These are phyloP conservation scores for Serranus cabrilla DNA, from an alignment of 2,797 vertebrate species.

Conservation along the genomic window DNA sequence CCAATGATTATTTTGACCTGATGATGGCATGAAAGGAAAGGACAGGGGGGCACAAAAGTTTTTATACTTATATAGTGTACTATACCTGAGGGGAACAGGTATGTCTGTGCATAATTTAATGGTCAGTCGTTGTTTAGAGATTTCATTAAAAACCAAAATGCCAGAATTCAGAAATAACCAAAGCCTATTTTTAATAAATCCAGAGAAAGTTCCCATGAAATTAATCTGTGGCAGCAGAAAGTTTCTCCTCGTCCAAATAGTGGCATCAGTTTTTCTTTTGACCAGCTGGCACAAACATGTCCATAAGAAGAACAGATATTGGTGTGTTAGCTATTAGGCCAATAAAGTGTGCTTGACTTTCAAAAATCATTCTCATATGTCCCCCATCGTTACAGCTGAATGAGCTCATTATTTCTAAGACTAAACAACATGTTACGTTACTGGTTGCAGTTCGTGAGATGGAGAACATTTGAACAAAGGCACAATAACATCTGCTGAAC, in stretches of 20 bases:
- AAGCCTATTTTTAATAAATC: background rate
- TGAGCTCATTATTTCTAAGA: slow-evolving; percentile 33
- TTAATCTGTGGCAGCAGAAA: background rate
- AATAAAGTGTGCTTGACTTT: slow-evolving; percentile 10
- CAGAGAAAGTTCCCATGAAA: background rate
- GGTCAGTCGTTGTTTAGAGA: no score
- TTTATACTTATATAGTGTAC: no score
- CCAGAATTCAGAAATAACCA: background rate
- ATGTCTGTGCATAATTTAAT: no score
- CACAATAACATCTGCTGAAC: slow-evolving; percentile 15
- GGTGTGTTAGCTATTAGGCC: background rate
- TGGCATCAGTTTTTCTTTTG: slow-evolving; percentile 1
- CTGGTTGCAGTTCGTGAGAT: slow-evolving; percentile 19
- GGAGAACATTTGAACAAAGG: background rate
- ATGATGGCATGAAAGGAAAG: no score
- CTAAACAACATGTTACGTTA: slow-evolving; percentile 25
- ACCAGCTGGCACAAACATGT: background rate
- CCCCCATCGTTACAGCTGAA: slow-evolving; percentile 8
- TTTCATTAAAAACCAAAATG: background rate
- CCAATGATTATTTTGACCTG: no score
- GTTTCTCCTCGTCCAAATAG: background rate
- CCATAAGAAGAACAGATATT: background rate
- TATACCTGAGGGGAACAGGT: no score
- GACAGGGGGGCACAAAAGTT: no score
- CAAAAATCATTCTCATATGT: slow-evolving; percentile 26